Percentiles rank a stretch among this genome's conserved stretches.
Conservation (phyloP, 2,888 invertebrate species). For the Hirtodrosophila confusa region DNA sequence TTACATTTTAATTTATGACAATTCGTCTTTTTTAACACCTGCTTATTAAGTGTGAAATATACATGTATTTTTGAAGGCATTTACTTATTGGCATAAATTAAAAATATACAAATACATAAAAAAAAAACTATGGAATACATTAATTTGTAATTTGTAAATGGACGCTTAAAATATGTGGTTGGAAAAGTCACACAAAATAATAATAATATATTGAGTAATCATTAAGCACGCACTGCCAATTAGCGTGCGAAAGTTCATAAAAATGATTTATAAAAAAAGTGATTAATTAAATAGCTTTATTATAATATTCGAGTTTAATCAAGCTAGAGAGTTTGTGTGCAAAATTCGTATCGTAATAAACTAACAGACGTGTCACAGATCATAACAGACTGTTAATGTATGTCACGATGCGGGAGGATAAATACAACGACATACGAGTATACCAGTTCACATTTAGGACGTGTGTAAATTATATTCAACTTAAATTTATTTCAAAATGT, state of each 20-base stretch:
- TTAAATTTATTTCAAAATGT: constrained; percentile 14
- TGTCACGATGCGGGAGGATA: not conserved
- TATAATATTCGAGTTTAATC: constrained; percentile 38
- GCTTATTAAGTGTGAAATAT: not conserved
- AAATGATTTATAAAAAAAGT: constrained; percentile 19
- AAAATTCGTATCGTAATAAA: constrained; percentile 4
- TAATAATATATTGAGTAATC: constrained; percentile 34
- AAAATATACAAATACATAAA: not conserved
- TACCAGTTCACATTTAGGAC: not conserved
- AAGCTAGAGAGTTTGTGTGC: constrained; percentile 9
- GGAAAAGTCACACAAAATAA: constrained; percentile 6
- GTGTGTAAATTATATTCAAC: constrained; percentile 42
- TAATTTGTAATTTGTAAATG: not conserved
- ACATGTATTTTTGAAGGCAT: constrained; percentile 1
- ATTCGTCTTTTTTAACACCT: not conserved
- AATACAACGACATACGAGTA: no score
- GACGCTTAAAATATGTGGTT: constrained; percentile 12
- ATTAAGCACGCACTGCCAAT: constrained; percentile 41
- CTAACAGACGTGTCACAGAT: not conserved
- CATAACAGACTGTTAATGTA: constrained; percentile 2
- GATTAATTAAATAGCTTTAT: constrained; percentile 49
- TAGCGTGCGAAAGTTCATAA: constrained; percentile 13
- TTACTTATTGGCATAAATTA: constrained; percentile 2
- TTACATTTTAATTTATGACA: not conserved
- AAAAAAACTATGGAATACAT: not conserved